A percentile compares a stretch with the other conserved stretches of the same genome.
phyloP scores from a whole-genome alignment of 2,888 invertebrate genomes.

The Dasypolia templi region DNA sequence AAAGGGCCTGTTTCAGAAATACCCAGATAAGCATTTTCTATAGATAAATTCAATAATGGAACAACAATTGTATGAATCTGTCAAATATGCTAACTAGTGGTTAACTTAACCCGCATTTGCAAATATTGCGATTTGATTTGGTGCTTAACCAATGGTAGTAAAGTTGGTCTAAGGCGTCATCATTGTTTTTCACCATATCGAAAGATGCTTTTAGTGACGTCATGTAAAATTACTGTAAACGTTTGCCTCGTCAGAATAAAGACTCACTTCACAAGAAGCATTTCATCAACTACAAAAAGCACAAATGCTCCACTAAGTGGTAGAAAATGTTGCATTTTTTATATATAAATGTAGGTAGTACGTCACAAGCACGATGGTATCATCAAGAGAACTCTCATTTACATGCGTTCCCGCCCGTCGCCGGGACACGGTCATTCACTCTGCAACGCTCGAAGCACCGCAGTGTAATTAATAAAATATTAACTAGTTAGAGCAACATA shows the following conservation, averaged over 20 bases:
- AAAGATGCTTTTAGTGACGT: background rate
- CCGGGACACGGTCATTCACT: constrained; percentile 74
- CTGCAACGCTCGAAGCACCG: constrained; percentile 56
- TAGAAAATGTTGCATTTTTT: constrained; percentile 34
- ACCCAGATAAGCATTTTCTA: background rate
- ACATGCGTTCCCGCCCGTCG: constrained; percentile 68
- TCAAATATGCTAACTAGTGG: too few species aligned
- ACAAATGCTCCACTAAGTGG: constrained; percentile 45
- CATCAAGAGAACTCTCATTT: constrained; percentile 68
- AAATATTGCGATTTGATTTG: too few species aligned
- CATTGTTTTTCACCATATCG: background rate
- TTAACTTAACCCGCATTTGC: too few species aligned
- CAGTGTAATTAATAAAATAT: constrained; percentile 60
- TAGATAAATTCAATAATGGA: background rate
- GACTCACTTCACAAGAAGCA: constrained; percentile 1
- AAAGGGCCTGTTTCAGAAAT: background rate
- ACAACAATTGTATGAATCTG: background rate
- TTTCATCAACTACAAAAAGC: constrained; percentile 29
- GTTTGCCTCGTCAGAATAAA: constrained; percentile 18
- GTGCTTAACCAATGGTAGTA: too few species aligned
- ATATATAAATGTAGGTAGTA: constrained; percentile 23
- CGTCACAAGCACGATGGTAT: constrained; percentile 55
- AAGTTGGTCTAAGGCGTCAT: background rate
- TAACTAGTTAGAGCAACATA: constrained; percentile 59
- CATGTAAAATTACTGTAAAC: background rate